phyloP scores from a whole-genome alignment of 2,113 vertebrate species.

The Chaetops frenatus region DNA sequence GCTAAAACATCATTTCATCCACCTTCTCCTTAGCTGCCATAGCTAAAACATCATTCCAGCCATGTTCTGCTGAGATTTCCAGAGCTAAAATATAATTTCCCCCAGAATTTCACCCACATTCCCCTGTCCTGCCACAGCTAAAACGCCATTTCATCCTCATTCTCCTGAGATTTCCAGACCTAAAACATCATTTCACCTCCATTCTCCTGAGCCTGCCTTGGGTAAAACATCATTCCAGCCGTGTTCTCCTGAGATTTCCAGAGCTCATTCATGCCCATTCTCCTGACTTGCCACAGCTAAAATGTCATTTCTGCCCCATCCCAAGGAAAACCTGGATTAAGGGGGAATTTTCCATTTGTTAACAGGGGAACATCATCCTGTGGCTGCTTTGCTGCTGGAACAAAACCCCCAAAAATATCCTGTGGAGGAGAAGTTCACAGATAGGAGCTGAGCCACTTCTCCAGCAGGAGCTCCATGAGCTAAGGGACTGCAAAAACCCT shows the following conservation, averaged over 20 bases:
- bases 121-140: not conserved
- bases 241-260: not conserved
- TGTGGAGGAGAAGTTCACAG: not conserved
- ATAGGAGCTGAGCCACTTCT: not conserved
- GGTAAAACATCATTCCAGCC: not conserved
- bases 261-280: not conserved
- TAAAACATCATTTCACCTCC: not conserved
- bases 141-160: no score
- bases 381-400: not conserved
- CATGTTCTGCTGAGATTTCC: not conserved
- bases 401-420: not conserved
- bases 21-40: not conserved
- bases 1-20: not conserved
- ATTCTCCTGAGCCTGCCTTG: not conserved
- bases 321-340: fast-evolving
- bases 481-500: not conserved
- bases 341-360: not conserved
- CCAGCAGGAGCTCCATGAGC: not conserved
- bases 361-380: not conserved
- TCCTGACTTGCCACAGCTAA: not conserved
- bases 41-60: not conserved
- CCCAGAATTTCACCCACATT: not conserved
- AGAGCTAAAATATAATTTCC: not conserved
- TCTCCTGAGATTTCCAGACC: not conserved
- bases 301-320: not conserved